Percentiles rank a stretch among this genome's conserved stretches.
These are phyloP conservation scores for Creontiades dilutus DNA, from an alignment of 2,888 invertebrate species.

Conservation along the genomic window DNA sequence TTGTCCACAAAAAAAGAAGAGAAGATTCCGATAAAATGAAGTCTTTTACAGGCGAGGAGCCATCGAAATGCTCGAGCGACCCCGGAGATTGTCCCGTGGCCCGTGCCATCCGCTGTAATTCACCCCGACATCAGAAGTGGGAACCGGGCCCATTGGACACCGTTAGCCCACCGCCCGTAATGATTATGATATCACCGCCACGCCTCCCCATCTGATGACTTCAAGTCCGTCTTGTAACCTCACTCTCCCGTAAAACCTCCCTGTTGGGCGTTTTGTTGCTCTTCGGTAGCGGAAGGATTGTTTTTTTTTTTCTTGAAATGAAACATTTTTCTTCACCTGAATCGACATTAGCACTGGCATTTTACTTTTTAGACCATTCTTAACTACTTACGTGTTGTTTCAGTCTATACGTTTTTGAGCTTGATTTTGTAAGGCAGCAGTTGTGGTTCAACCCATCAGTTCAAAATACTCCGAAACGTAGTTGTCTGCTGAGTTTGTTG, in stretches of 20 bases:
- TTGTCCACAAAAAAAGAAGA: neutral
- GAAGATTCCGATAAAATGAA: neutral
- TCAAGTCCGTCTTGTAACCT: neutral
- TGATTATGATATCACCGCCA: slow-evolving; percentile 28
- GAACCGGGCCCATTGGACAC: slow-evolving; percentile 30
- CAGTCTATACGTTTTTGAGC: no score
- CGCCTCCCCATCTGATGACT: slow-evolving; percentile 17
- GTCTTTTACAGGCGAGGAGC: neutral
- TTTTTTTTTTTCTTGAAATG: no score
- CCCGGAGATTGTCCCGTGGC: slow-evolving; percentile 7
- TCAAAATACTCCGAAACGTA: no score
- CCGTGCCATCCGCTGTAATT: slow-evolving; percentile 32
- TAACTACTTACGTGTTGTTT: no score
- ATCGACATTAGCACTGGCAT: no score
- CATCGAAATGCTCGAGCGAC: slow-evolving; percentile 19
- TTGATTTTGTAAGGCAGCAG: no score
- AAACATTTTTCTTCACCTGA: no score
- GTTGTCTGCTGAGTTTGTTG: no score
- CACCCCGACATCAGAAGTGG: slow-evolving; percentile 23
- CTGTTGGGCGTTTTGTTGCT: no score
- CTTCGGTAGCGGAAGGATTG: no score
- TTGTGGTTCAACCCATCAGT: no score
- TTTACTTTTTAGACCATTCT: no score
- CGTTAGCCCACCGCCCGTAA: slow-evolving; percentile 15
- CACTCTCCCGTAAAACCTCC: neutral